phyloP scores from a whole-genome alignment of 2,888 invertebrate genomes.

The Pyrrhia umbra region DNA sequence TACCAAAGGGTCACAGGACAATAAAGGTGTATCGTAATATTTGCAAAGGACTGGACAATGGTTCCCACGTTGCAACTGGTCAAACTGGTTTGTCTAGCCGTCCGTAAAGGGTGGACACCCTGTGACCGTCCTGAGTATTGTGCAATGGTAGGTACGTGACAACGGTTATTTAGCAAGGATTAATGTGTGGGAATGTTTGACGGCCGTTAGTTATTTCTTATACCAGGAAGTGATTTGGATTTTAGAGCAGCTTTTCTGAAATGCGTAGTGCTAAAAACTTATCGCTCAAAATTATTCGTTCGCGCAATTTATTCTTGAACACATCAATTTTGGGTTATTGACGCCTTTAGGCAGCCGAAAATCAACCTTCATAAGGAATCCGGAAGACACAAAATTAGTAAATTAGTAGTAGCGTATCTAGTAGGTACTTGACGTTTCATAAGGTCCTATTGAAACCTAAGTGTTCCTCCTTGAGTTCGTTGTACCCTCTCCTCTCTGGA shows the following conservation, averaged over 20 bases:
- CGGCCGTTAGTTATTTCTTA: constrained; percentile 27
- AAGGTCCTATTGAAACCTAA: too few relatives aligned
- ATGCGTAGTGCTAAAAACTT: too few relatives aligned
- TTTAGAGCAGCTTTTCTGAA: neutral
- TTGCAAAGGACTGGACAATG: constrained; percentile 75
- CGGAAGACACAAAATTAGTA: too few relatives aligned
- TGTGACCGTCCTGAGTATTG: constrained; percentile 67
- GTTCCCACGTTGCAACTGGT: constrained; percentile 85
- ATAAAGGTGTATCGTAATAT: constrained; percentile 55
- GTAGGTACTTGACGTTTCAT: too few relatives aligned
- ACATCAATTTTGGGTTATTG: too few relatives aligned
- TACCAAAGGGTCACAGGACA: neutral
- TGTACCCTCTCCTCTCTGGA: too few relatives aligned
- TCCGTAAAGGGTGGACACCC: constrained; percentile 73
- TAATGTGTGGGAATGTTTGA: constrained; percentile 67
- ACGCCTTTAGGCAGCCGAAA: too few relatives aligned
- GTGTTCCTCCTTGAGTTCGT: too few relatives aligned
- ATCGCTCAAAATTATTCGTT: too few relatives aligned
- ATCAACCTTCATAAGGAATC: too few relatives aligned
- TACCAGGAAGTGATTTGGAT: neutral
- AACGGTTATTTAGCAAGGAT: constrained; percentile 74
- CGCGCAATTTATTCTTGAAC: too few relatives aligned
- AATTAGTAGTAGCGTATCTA: too few relatives aligned
- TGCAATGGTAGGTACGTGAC: constrained; percentile 69
- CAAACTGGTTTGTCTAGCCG: constrained; percentile 79